Base-by-base conservation (phyloP, 2,113 vertebrate species). In the Chloropsis cyanopogon region DNA sequence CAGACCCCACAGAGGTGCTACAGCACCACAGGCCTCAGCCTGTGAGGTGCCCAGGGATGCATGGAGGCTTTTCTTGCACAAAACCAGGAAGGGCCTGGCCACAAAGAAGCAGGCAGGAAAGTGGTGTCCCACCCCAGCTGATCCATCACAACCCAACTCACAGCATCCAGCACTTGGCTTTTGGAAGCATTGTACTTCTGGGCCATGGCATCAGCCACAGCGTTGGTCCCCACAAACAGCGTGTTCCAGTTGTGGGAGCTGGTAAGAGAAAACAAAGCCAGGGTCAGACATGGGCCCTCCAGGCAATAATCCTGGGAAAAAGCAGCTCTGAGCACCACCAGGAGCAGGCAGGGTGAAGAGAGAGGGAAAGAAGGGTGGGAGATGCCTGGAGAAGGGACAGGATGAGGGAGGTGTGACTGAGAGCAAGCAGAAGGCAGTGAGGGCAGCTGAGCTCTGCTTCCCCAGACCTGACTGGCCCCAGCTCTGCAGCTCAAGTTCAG, bases 171-270 rank as follows among this genome's bases (percentile, higher is more conserved):
- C 46, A 99, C 99, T 98, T 99, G 98, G 97, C 99, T 99, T 97
- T 99, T 99, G 60, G 98, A 98, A 44, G 99, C 98, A 3, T 97
- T 98, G 98, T 99, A 99, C 97, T 99, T 99, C 88, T 99, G 98
- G 39, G 99, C 99, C 12, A 99, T 98, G 78, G 98, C 98, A 20
- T 99, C 99, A 1, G 99, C 99, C 84, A 99, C 99, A 0, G 99
- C 98, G 2, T 98, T 99, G 0, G 98, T 99, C 18, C 99, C 99
- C 97, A 99, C 97, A 86, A 99, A 99, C 64, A 99, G 94, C 0
- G 98, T 94, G 93, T 99, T 99, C 99, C 99, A 99, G 97, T 99
- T 99, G 97, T 99, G 99, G 64, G 99, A 98, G 94, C 99, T 99
- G 82, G 9, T 93, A 31, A 63, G 47, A 83, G 64, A 69, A 52